Conservation (phyloP, 2,113 vertebrate species). For the Larimichthys polyactis region DNA sequence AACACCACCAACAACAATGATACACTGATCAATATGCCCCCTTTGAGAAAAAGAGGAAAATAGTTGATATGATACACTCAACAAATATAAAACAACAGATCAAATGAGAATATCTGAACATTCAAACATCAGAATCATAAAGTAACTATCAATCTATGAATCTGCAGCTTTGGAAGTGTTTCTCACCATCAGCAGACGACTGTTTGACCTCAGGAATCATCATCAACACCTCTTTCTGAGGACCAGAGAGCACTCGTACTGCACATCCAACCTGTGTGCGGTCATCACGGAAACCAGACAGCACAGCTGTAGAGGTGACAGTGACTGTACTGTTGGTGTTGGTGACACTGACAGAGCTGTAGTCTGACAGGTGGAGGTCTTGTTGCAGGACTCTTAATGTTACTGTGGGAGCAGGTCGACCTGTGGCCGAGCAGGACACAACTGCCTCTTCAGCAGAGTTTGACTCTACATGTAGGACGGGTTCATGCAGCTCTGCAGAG, state of each 20-base stretch:
- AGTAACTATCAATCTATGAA: not conserved
- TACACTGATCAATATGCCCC: not conserved
- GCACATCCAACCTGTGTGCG: conserved; percentile 22
- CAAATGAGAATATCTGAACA: not conserved
- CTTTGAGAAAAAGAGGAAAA: not conserved
- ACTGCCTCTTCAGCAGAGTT: no score
- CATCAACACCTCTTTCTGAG: not conserved
- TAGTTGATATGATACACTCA: not conserved
- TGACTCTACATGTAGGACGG: no score
- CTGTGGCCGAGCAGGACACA: no score
- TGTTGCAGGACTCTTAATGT: no score
- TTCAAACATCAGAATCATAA: not conserved
- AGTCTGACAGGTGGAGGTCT: no score
- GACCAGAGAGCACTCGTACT: not conserved
- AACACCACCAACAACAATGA: accelerated
- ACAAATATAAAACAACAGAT: not conserved
- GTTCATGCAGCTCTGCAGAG: no score
- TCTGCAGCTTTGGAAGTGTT: not conserved
- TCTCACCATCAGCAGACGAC: conserved; percentile 31
- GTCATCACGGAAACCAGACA: no score
- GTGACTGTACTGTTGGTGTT: no score
- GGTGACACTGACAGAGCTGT: no score
- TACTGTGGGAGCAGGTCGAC: no score
- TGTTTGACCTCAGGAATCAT: no score
- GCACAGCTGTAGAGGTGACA: no score